Evolutionary conservation across 1,140 invertebrate genomes (phyloP).

Genomic region (Sycobia sp.): DNA sequence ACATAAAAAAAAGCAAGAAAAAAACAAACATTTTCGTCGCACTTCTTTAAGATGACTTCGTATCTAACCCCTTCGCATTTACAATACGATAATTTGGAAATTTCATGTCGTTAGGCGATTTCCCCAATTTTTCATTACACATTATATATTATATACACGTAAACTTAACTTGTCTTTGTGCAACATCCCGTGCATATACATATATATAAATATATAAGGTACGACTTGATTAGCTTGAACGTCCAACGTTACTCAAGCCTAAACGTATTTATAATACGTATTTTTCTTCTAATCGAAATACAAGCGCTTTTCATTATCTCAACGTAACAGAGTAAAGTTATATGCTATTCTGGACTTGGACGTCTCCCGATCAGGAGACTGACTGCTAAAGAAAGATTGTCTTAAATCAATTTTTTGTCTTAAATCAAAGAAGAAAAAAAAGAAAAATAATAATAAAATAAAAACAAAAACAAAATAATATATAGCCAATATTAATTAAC

Average conservation of each 20-base stretch:
- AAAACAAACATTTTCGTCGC: not conserved
- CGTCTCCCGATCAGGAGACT: not conserved
- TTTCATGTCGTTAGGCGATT: not conserved
- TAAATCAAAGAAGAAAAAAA: too few relatives aligned
- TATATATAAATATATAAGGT: too few relatives aligned
- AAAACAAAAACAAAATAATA: too few relatives aligned
- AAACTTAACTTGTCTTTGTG: too few relatives aligned
- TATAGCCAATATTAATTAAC: too few relatives aligned
- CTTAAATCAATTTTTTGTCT: constrained; percentile 5
- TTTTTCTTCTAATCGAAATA: not conserved
- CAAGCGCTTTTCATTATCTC: not conserved
- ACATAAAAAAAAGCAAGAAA: too few relatives aligned
- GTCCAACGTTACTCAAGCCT: constrained; percentile 19
- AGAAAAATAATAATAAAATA: too few relatives aligned
- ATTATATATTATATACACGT: too few relatives aligned
- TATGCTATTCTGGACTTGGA: too few relatives aligned
- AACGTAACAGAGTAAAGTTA: constrained; percentile 2
- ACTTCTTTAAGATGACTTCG: constrained; percentile 6
- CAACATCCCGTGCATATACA: too few relatives aligned
- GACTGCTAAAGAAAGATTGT: not conserved
- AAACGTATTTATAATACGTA: constrained; percentile 30
- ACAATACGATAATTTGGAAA: constrained; percentile 14
- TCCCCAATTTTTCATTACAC: not conserved
- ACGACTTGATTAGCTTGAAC: constrained; percentile 1
- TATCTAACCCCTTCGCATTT: constrained; percentile 16